These are phyloP conservation scores for Mormyrus iriodes DNA, from an alignment of 2,113 vertebrate species.

Conservation along the genomic window DNA sequence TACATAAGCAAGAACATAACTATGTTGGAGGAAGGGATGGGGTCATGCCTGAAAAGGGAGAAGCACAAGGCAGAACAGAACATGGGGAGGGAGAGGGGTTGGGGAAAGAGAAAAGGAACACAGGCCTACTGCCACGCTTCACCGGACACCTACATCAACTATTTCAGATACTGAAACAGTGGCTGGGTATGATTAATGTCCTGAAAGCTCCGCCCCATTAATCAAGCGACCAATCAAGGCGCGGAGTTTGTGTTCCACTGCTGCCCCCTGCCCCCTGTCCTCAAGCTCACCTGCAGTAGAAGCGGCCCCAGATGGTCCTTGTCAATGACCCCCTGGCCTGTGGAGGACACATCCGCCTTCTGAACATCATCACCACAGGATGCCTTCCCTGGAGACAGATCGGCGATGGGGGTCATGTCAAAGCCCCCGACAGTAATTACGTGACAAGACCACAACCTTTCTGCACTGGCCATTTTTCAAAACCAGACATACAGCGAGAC, in stretches of 20 bases:
- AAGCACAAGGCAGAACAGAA: neutral
- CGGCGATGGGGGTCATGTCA: constrained; percentile 5
- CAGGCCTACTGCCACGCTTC: neutral
- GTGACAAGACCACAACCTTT: neutral
- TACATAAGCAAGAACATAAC: neutral
- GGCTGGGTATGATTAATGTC: constrained; percentile 7
- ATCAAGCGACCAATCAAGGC: constrained; percentile 14
- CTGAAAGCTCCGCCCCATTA: neutral
- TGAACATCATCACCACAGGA: constrained; percentile 83
- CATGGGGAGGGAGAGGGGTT: neutral
- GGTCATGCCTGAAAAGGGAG: neutral
- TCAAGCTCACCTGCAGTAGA: constrained; percentile 75
- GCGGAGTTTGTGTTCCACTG: neutral
- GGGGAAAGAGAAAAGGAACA: neutral
- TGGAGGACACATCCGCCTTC: constrained; percentile 95
- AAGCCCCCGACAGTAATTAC: neutral
- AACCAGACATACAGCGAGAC: neutral
- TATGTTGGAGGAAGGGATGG: neutral
- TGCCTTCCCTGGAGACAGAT: constrained; percentile 71
- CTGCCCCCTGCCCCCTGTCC: neutral
- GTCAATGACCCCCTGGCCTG: constrained; percentile 90
- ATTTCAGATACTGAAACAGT: neutral
- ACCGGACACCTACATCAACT: neutral
- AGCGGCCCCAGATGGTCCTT: constrained; percentile 91
- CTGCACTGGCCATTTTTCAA: constrained; percentile 9